Evolutionary conservation across 2,888 invertebrate genomes (phyloP), one percentile per base, ranked within the genome.

Genomic region (Monoplex corrugatus): DNA sequence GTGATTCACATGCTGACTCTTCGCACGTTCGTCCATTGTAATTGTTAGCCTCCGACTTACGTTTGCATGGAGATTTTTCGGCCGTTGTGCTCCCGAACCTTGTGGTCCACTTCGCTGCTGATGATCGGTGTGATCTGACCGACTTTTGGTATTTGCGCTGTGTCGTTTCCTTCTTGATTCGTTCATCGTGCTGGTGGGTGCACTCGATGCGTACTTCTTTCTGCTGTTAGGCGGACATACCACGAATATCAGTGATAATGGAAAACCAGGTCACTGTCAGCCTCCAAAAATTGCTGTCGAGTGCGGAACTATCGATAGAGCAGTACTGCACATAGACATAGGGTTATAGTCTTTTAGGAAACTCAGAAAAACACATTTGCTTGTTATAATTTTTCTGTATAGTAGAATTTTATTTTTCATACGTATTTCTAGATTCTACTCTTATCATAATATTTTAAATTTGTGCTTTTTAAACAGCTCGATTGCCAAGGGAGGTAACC

Each of bases 91-190:
- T 57, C 78, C 86, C 28, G 88, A 78, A 63, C 87, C 86, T 84
- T 83, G 88, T 40, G 85, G 72, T 68, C 87, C 78, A 45, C 84
- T 87, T 87, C 93, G 92, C 87, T 92, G 91, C 16, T 89, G 91
- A 89, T 91, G 91, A 90, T 93, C 93, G 43, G 91, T 91, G 90
- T 92, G 92, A 90, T 94, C 93, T 90, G 91, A 90, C 89, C 94
- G 92, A 89, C 92, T 91, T 92, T 93, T 93, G 44, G 88, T 89
- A 57, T 93, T 91, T 32, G 93, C 91, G 43, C 92, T 85, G 87
- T 94, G 92, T 87, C 94, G 90, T 89, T 94, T 94, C 86, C 94
- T 92, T 89, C 94, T 92, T 87, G 92, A 90, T 90, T 94, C 94
- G 90, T 94, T 94, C 94, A 94, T 94, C 75, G 88, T 92, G 91